Evolutionary conservation across 2,113 vertebrate genomes (phyloP), one percentile per base, ranked within the genome.

Genomic region (Aegypius monachus): DNA sequence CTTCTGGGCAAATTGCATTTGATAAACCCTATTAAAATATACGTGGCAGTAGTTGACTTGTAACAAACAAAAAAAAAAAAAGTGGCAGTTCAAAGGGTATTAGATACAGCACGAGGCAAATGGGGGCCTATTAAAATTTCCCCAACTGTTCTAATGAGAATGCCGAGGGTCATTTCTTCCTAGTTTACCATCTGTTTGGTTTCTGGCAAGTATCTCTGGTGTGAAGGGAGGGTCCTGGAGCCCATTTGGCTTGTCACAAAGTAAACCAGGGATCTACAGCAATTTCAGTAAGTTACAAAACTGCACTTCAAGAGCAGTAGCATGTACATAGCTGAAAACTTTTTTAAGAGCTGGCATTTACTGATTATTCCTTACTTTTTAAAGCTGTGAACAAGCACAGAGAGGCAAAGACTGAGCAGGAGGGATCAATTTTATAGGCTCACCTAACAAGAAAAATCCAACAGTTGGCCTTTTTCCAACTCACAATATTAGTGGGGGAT

Each of bases 11-110:
- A 98, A 98, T 94, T 96, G 92, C 97, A 92, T 97, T 98, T 98
- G 98, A 98, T 98, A 98, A 98, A 97, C 93, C 88, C 96, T 98
- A 98, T 98, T 98, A 97, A 98, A 98, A 98, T 98, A 98, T 97
- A 98, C 97, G 98, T 97, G 96, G 96, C 55, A 94, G 93, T 96
- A 97, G 97, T 89, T 98, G 98, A 98, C 98, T 97, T 98, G 91
- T 94, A 98, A 97, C 81, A 93, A 86, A 95, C 38, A 70, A 31
- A 18, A 50, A 16, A 47, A 47, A 47, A 96, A 97, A 97, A 97
- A 98, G 91, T 94, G 83, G 93, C 83, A 98, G 97, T 98, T 98
- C 98, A 98, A 98, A 98, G 95, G 97, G 97, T 97, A 98, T 97
- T 97, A 98, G 97, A 98, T 97, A 98, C 84, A 97, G 92, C 86